Base-by-base conservation (phyloP, 30 jellyfish, hydroid and myxozoan species). In the Rhopilema esculentum region DNA sequence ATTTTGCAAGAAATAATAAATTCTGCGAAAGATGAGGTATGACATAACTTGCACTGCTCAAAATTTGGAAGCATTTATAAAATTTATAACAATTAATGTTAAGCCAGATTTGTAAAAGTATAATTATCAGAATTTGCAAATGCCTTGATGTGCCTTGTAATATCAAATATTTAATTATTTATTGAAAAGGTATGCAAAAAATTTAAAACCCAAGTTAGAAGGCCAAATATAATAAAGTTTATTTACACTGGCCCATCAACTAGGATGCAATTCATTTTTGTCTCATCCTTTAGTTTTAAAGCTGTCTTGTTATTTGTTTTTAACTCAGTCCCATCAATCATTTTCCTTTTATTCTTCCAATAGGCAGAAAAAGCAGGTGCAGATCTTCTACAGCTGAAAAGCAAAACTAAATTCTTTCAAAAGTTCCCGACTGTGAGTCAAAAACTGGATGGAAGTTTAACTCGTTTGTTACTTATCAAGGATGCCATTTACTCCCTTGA, bases 351-450 rank as follows among this genome's bases (percentile, higher is more conserved):
- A 12, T 66, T 31, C 16, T 52, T 27, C 48, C 24, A 49, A n/a
- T n/a, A 83, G 92, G 86, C 80, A 1, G 53, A 31, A 52, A n/a
- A 20, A 16, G 73, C 53, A 22, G 86, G 61, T 28, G 80, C 49
- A 57, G 85, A 33, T 6, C 50, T 85, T 0, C 30, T 85, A 48
- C 74, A 64, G 50, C 88, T 72, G 52, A 85, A 85, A 61, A 74
- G 80, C 73, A 85, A 75, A 49, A 66, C 88, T n/a, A 75, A 57
- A 20, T 74, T 85, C 77, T 85, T 73, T 32, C 73, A 75, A 19
- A 66, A 76, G 9, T 85, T 27, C 66, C 79, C 94, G 1, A 19
- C 23, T 7, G 94, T 85, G 77, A 85, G 78, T 65, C 94, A 85
- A 67, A 66, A 66, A 26, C 24, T 85, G 84, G 94, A 68, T 18